phyloP scores from a whole-genome alignment of 1,140 invertebrate species.

The Adoxophyes honmai region DNA sequence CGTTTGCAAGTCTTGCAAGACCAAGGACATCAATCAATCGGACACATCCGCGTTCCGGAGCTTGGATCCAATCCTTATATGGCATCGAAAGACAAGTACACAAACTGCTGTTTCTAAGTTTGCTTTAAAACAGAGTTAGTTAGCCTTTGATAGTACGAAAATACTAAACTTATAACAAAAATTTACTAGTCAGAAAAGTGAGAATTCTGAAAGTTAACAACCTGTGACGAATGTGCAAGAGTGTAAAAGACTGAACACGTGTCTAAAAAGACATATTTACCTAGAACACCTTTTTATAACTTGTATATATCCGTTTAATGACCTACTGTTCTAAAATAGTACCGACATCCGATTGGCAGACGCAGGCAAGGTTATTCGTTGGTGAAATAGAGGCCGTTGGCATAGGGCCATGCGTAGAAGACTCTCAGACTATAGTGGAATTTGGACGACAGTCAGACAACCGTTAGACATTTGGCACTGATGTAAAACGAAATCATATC shows the following conservation, averaged over 20 bases:
- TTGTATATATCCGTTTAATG: constrained; percentile 40
- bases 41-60: not conserved
- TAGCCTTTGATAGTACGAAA: no score
- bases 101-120: not conserved
- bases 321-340: constrained; percentile 51
- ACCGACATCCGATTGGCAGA: constrained; percentile 31
- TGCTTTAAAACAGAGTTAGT: no score
- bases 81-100: not conserved
- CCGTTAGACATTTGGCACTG: constrained; percentile 12
- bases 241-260: no score
- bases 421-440: not conserved
- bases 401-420: constrained; percentile 31
- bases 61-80: not conserved
- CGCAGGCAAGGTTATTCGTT: constrained; percentile 39
- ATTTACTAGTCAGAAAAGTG: no score
- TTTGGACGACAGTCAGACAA: constrained; percentile 5
- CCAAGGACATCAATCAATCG: constrained; percentile 1
- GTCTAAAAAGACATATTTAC: no score
- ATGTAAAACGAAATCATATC: no score
- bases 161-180: no score
- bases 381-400: constrained; percentile 32
- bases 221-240: no score
- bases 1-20: no score
- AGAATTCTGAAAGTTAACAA: no score
- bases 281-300: not conserved